phyloP scores from a whole-genome alignment of 2,888 invertebrate genomes.

The Lochmaea capreae region DNA sequence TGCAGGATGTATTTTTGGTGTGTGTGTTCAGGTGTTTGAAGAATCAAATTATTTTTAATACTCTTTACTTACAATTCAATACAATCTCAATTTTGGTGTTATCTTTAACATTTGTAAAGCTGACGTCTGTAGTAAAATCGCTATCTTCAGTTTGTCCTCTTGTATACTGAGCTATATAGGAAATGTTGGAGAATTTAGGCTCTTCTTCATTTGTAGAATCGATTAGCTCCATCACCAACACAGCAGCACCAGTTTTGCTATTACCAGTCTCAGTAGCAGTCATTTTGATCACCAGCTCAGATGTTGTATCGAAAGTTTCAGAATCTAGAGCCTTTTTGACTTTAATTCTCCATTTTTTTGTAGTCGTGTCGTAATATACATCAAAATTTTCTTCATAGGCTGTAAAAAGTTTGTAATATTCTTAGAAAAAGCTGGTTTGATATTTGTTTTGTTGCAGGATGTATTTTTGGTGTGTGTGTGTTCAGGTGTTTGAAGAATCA shows the following conservation, averaged over 20 bases:
- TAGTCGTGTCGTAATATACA: constrained; percentile 1
- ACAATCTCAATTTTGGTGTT: constrained; percentile 4
- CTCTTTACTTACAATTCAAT: not conserved
- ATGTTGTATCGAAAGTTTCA: not conserved
- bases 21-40: not conserved
- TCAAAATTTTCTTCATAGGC: constrained; percentile 32
- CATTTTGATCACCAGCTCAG: constrained; percentile 28
- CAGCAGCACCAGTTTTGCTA: constrained; percentile 14
- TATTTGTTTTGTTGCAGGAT: not conserved
- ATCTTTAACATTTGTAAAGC: constrained; percentile 24
- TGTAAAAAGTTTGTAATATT: constrained; percentile 24
- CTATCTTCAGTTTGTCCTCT: constrained; percentile 12
- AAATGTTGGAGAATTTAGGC: constrained; percentile 26
- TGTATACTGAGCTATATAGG: constrained; percentile 22
- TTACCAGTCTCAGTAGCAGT: constrained; percentile 15
- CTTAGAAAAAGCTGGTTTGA: not conserved
- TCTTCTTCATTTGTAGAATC: not conserved
- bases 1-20: not conserved
- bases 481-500: not conserved
- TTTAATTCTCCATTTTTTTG: constrained; percentile 12
- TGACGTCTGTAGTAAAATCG: constrained; percentile 20
- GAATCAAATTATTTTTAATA: not conserved
- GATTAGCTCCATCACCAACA: constrained; percentile 27
- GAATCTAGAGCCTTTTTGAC: constrained; percentile 14
- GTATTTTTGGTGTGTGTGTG: constrained; percentile 37